A percentile compares a stretch with the other conserved stretches of the same genome.
These are phyloP conservation scores for Falco concolor DNA, from an alignment of 2,797 vertebrate genomes.

Conservation along the genomic window DNA sequence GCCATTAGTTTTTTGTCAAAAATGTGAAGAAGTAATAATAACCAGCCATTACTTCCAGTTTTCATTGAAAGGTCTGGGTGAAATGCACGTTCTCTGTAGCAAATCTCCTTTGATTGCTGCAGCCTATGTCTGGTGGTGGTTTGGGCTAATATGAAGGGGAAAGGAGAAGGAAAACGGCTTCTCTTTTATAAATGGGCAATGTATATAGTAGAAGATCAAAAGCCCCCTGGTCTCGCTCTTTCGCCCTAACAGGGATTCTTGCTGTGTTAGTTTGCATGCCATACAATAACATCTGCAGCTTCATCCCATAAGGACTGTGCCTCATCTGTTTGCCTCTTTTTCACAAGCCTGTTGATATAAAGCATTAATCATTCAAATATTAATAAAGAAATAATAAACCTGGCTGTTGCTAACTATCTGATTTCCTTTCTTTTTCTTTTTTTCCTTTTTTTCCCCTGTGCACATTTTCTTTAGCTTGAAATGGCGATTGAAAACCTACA, in stretches of 20 bases:
- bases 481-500: conserved; percentile 99
- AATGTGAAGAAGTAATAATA: background rate
- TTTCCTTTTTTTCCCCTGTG: conserved; percentile 70
- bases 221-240: background rate
- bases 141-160: background rate
- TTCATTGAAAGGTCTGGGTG: background rate
- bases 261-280: background rate
- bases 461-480: conserved; percentile 95
- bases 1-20: background rate
- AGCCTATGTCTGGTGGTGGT: background rate
- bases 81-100: background rate
- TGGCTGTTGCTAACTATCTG: conserved; percentile 89
- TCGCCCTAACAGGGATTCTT: background rate
- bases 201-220: background rate
- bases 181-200: background rate
- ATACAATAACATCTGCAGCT: background rate
- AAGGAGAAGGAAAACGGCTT: background rate
- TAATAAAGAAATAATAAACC: conserved; percentile 75
- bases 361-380: conserved; percentile 54
- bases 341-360: conserved; percentile 61
- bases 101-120: background rate
- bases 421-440: conserved; percentile 81
- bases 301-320: background rate
- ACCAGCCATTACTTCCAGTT: background rate
- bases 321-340: conserved; percentile 15